Conservation (phyloP, 92 coral and sea anemone species). For the Umimayanthus kanabou region DNA sequence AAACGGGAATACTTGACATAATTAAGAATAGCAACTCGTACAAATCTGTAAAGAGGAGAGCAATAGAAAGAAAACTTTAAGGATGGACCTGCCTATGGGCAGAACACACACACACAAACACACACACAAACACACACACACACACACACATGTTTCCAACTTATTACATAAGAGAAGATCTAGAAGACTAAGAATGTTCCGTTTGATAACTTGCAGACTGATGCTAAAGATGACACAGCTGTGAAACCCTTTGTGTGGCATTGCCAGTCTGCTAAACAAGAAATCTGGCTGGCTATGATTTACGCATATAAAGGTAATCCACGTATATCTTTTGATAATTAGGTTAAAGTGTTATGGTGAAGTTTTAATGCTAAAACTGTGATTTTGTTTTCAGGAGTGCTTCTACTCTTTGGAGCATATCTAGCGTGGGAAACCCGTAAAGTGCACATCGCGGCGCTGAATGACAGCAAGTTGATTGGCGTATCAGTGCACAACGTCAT, state of each 20-base stretch:
- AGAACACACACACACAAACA: no score
- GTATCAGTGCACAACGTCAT: conserved; percentile 71
- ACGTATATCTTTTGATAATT: neutral
- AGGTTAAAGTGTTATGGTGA: neutral
- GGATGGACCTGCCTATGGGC: no score
- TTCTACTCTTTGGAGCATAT: conserved; percentile 67
- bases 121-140: no score
- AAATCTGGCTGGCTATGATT: conserved; percentile 54
- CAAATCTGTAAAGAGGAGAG: no score
- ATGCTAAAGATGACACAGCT: conserved; percentile 51
- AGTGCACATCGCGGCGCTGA: conserved; percentile 71
- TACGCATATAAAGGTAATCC: conserved; percentile 62
- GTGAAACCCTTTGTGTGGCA: conserved; percentile 51
- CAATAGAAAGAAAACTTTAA: no score
- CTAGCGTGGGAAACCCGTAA: conserved; percentile 81
- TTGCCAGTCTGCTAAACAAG: conserved; percentile 51
- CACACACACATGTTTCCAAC: no score
- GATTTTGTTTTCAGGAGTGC: conserved; percentile 44
- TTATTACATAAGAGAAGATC: no score
- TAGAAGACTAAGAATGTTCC: no score
- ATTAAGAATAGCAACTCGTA: no score
- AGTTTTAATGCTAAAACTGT: neutral
- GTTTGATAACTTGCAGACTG: conserved; percentile 22
- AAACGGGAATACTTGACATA: no score
- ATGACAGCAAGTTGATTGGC: conserved; percentile 83